A percentile compares a stretch with the other conserved stretches of the same genome.
Evolutionary conservation across 37 sponge, comb jelly and placozoan genomes (phyloP).

Genomic region (Crambe crambe): DNA sequence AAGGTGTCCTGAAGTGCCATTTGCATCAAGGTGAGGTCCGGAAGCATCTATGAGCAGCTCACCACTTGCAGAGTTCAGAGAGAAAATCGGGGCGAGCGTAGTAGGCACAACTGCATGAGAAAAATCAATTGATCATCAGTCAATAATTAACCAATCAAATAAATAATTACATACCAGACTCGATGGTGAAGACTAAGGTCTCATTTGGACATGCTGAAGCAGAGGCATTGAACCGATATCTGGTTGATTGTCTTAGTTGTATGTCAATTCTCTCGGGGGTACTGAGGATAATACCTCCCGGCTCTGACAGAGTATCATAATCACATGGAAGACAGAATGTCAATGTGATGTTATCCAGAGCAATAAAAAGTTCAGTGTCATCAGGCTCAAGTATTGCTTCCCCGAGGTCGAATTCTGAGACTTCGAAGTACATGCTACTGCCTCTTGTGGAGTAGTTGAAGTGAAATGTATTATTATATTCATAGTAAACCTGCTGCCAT

Average conservation of each 20-base stretch:
- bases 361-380: slow-evolving; percentile 6
- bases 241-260: neutral
- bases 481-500: neutral
- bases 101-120: slow-evolving; percentile 27
- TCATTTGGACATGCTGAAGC: slow-evolving; percentile 47
- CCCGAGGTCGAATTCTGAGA: slow-evolving; percentile 16
- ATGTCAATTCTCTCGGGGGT: slow-evolving; percentile 7
- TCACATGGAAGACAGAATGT: slow-evolving; percentile 66
- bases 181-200: slow-evolving; percentile 35
- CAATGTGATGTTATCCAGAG: slow-evolving; percentile 41
- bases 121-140: neutral
- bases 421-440: neutral
- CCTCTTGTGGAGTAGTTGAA: neutral
- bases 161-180: slow-evolving; percentile 33
- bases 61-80: slow-evolving; percentile 30
- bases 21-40: slow-evolving; percentile 37
- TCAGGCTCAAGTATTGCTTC: slow-evolving; percentile 18
- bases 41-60: slow-evolving; percentile 34
- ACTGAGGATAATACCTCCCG: slow-evolving; percentile 18
- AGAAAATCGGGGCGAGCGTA: slow-evolving; percentile 28
- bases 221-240: slow-evolving; percentile 20
- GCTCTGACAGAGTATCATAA: slow-evolving; percentile 36
- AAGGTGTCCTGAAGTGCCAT: slow-evolving; percentile 34
- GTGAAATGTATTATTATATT: neutral
- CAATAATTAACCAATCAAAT: neutral